Evolutionary conservation across 2,888 invertebrate species (phyloP).

Genomic region (Panopea generosa): DNA sequence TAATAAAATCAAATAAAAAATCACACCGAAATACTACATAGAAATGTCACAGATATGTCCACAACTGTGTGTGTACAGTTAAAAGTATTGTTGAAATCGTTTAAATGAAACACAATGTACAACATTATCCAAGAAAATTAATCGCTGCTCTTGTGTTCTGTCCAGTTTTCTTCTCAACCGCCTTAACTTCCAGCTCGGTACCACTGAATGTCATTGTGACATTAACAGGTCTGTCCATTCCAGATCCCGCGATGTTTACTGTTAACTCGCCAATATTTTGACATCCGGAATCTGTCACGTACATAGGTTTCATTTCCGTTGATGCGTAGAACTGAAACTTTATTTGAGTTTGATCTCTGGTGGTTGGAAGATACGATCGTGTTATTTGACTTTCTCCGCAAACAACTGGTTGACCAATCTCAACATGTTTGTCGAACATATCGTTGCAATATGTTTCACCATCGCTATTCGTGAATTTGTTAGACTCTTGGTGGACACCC

Average conservation of each 20-base stretch:
- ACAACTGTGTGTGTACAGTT: too few species aligned
- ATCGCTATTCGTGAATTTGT: conserved; percentile 25
- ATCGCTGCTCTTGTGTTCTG: conserved; percentile 37
- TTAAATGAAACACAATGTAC: too few species aligned
- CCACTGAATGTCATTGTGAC: conserved; percentile 64
- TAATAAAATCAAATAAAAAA: too few species aligned
- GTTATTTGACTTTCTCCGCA: conserved; percentile 43
- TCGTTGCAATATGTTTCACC: conserved; percentile 44
- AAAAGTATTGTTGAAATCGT: too few species aligned
- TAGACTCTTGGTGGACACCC: conserved; percentile 43
- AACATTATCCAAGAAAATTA: conserved; percentile 47
- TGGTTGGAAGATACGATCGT: conserved; percentile 28
- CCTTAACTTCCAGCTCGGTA: conserved; percentile 59
- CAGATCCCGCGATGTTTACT: conserved; percentile 22
- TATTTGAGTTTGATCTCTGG: conserved; percentile 23
- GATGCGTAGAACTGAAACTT: conserved; percentile 49
- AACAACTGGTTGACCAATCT: conserved; percentile 41
- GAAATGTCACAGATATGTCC: too few species aligned
- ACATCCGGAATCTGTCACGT: conserved; percentile 46
- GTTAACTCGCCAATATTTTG: conserved; percentile 43
- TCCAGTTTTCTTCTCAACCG: conserved; percentile 39
- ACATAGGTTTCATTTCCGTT: conserved; percentile 43
- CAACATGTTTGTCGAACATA: conserved; percentile 55
- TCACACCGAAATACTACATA: too few species aligned
- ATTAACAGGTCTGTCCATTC: conserved; percentile 34